Evolutionary conservation across 2,797 vertebrate species (phyloP), one percentile per base, ranked within the genome.

Genomic region (Bryconaethiops microstoma): DNA sequence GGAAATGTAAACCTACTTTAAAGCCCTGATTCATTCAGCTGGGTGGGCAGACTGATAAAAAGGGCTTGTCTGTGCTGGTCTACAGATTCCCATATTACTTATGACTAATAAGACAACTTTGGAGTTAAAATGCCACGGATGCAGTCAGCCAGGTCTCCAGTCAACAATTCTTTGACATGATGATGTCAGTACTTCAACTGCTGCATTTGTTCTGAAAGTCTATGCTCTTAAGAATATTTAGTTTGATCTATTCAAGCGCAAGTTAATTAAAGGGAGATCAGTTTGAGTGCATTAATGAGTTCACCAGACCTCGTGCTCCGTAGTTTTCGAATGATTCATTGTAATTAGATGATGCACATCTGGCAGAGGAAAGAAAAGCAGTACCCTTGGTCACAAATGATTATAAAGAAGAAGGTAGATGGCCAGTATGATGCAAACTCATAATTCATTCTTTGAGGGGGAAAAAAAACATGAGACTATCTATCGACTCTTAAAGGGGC

Each of bases 321-420:
- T 25, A 69, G 21, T 48, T 23, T n/a, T 21, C 1, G 12, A 68
- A 13, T 70, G 67, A 70, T 64, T 48, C n/a, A 48, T 7, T 70
- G 21, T 50, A 70, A 70, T 70, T 48, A 70, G 67, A 70, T 70
- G 67, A 70, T 14, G 10, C 67, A 69, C 48, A 50, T 4, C 48
- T 13, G 12, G 40, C 35, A 13, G 5, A 23, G 67, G 7, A 17
- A 64, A 39, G 7, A 35, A 39, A 35, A 48, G 39, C 42, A 17
- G 45, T 25, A 7, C 19, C 40, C 19, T 42, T 19, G 0, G 2
- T 69, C 9, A 13, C 1, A 48, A 48, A 50, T 13, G n/a, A 70
- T 25, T 23, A 70, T 10, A 50, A 25, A 13, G n/a, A 48, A n/a
- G 67, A 23, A 45, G 67, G 7, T 12, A 71, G 23, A 10, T 17